Percentiles rank a stretch among this genome's conserved stretches.
These are phyloP conservation scores for Gila orcuttii DNA, from an alignment of 2,113 vertebrate genomes.

Conservation along the genomic window DNA sequence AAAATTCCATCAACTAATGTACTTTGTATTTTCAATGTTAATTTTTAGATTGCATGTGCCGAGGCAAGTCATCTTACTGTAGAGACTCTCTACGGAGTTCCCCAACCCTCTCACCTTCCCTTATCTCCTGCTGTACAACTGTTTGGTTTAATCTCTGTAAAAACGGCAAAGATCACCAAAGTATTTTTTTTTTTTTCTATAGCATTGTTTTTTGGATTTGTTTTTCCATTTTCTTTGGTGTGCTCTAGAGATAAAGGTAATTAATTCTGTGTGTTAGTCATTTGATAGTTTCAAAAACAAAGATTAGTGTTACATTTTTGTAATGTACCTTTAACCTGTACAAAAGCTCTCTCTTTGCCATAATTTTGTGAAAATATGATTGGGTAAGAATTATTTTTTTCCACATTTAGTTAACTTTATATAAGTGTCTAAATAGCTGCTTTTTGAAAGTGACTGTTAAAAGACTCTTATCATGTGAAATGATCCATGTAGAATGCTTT, in stretches of 20 bases:
- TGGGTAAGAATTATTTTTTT: neutral
- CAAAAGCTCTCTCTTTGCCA: neutral
- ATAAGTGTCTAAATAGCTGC: slow-evolving; percentile 12
- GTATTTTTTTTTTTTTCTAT: neutral
- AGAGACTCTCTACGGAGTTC: neutral
- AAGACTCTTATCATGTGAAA: neutral
- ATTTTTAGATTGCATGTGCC: neutral
- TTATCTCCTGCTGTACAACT: neutral
- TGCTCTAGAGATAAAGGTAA: neutral
- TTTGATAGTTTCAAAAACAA: neutral
- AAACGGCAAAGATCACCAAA: slow-evolving; percentile 5
- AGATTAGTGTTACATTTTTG: neutral
- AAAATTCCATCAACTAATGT: neutral
- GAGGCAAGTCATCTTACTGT: neutral
- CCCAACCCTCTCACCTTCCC: neutral
- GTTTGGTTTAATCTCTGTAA: neutral
- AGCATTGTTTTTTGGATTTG: neutral
- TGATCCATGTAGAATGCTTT: neutral
- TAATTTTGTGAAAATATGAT: neutral
- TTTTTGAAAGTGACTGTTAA: slow-evolving; percentile 20
- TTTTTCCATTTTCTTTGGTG: neutral
- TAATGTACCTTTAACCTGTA: slow-evolving; percentile 2
- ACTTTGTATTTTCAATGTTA: neutral
- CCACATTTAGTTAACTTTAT: neutral
- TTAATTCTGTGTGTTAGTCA: neutral